These are phyloP conservation scores for Melinaea menophilus DNA, from an alignment of 2,888 invertebrate species.

Conservation along the genomic window DNA sequence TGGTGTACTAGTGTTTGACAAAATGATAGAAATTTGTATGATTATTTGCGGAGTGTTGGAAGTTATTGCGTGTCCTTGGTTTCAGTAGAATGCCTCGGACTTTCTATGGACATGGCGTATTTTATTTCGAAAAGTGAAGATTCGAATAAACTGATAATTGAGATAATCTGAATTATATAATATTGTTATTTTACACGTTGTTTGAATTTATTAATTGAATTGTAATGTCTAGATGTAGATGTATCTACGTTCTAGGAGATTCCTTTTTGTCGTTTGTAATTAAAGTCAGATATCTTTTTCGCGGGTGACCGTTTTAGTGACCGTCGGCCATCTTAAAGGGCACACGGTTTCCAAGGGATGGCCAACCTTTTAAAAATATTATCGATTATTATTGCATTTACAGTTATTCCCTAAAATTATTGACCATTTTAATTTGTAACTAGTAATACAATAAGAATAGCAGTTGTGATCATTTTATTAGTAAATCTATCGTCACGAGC, in stretches of 20 bases:
- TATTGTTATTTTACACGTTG: conserved; percentile 9
- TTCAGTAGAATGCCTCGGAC: conserved; percentile 22
- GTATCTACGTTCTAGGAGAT: neutral
- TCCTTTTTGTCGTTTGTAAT: conserved; percentile 28
- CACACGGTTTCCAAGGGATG: conserved; percentile 25
- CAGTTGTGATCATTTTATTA: too few relatives aligned
- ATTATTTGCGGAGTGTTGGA: conserved; percentile 43
- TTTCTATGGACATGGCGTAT: conserved; percentile 10
- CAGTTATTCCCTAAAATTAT: neutral
- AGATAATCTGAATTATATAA: neutral
- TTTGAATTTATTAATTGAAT: conserved; percentile 15
- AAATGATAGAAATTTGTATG: conserved; percentile 47
- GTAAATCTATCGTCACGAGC: too few relatives aligned
- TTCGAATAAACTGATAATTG: neutral
- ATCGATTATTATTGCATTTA: neutral
- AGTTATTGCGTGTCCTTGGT: conserved; percentile 32
- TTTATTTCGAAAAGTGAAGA: neutral
- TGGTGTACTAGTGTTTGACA: conserved; percentile 33
- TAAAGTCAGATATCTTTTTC: conserved; percentile 35
- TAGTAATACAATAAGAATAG: too few relatives aligned
- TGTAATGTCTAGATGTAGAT: neutral
- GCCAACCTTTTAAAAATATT: conserved; percentile 26
- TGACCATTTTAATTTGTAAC: neutral
- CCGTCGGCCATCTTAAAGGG: conserved; percentile 32
- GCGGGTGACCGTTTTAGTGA: conserved; percentile 31